phyloP scores from a whole-genome alignment of 1,140 invertebrate species.

The Chymomyza costata region DNA sequence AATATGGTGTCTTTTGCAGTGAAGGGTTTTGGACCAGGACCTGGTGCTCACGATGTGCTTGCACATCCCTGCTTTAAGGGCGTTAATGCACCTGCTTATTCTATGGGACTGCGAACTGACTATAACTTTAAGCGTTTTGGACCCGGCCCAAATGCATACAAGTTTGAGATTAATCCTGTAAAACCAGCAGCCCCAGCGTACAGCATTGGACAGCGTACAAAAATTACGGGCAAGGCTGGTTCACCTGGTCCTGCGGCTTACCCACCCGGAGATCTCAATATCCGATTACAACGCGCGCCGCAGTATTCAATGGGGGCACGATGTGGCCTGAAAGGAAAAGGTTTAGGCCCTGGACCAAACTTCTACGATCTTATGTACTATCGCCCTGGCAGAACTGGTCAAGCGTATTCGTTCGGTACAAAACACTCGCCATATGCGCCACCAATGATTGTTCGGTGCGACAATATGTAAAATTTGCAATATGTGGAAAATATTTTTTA shows the following conservation, averaged over 20 bases:
- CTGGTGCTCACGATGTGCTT: constrained; percentile 77
- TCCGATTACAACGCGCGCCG: constrained; percentile 61
- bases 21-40: constrained; percentile 76
- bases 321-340: constrained; percentile 10
- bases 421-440: constrained; percentile 57
- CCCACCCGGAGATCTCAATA: constrained; percentile 55
- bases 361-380: constrained; percentile 69
- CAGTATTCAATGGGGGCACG: constrained; percentile 73
- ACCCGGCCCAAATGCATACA: constrained; percentile 81
- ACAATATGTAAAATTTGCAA: constrained; percentile 63
- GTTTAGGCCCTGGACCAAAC: constrained; percentile 75
- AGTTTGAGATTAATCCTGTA: constrained; percentile 74
- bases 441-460: constrained; percentile 71
- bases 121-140: constrained; percentile 72
- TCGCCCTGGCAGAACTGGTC: constrained; percentile 52
- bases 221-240: constrained; percentile 30
- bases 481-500: constrained; percentile 36
- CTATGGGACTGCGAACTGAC: constrained; percentile 77
- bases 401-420: constrained; percentile 60
- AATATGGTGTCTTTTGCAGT: constrained; percentile 24
- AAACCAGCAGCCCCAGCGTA: constrained; percentile 74
- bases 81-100: constrained; percentile 77
- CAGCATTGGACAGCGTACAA: constrained; percentile 75
- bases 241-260: constrained; percentile 80
- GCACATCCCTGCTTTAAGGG: constrained; percentile 76